Percentiles rank a stretch among this genome's conserved stretches.
phyloP scores from a whole-genome alignment of 2,888 invertebrate genomes.

The Sinhomidia bicolor region DNA sequence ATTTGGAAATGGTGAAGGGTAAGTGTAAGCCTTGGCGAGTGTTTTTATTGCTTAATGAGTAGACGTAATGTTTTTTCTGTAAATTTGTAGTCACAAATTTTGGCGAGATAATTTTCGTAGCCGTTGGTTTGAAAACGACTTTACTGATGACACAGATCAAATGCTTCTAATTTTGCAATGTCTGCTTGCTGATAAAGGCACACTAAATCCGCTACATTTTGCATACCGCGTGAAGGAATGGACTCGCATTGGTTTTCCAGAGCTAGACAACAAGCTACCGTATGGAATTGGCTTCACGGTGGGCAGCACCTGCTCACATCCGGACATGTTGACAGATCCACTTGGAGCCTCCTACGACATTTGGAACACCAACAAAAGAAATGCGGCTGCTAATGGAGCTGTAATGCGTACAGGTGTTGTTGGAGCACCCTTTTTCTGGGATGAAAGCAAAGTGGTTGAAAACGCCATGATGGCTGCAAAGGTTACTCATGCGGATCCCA shows the following conservation, averaged over 20 bases:
- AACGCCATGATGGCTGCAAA: conserved; percentile 72
- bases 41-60: too few species aligned
- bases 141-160: conserved; percentile 76
- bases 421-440: conserved; percentile 72
- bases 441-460: conserved; percentile 72
- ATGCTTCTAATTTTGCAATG: conserved; percentile 69
- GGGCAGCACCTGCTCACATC: conserved; percentile 67
- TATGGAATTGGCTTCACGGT: conserved; percentile 75
- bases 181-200: conserved; percentile 64
- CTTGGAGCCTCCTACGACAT: conserved; percentile 67
- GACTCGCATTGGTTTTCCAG: conserved; percentile 71
- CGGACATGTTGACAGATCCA: conserved; percentile 66
- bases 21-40: neutral
- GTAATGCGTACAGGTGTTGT: conserved; percentile 73
- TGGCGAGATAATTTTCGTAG: conserved; percentile 64
- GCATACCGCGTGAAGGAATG: conserved; percentile 74
- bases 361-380: conserved; percentile 65
- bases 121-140: conserved; percentile 72
- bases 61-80: neutral
- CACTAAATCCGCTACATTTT: conserved; percentile 65
- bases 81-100: conserved; percentile 64
- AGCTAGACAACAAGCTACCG: conserved; percentile 67
- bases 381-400: conserved; percentile 77
- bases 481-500: conserved; percentile 75
- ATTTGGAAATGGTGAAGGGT: conserved; percentile 72